These are phyloP conservation scores for Drosophila setifemur DNA, from an alignment of 1,140 invertebrate species.

Conservation along the genomic window DNA sequence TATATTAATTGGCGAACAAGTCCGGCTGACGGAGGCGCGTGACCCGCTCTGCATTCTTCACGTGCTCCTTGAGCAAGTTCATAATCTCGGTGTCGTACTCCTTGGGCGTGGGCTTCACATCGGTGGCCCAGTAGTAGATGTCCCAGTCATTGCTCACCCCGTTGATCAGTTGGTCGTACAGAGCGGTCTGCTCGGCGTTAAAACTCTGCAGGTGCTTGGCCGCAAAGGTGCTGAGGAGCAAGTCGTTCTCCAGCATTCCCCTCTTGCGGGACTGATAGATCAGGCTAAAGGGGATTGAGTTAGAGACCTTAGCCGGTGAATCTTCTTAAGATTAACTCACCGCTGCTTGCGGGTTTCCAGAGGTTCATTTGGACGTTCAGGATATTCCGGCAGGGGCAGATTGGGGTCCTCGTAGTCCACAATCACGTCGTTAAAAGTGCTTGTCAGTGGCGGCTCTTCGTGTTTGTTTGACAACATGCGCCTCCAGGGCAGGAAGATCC, in stretches of 20 bases:
- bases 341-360: conserved; percentile 64
- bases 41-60: conserved; percentile 89
- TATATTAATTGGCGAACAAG: conserved; percentile 34
- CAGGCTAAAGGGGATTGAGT: conserved; percentile 85
- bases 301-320: no score
- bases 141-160: conserved; percentile 98
- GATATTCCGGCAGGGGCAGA: conserved; percentile 74
- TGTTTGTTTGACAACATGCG: neutral
- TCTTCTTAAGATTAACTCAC: conserved; percentile 14
- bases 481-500: conserved; percentile 25
- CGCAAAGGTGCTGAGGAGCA: conserved; percentile 97
- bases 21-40: conserved; percentile 88
- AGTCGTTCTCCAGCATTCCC: conserved; percentile 98
- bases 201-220: conserved; percentile 91
- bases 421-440: conserved; percentile 54
- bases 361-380: conserved; percentile 59
- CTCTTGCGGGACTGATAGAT: conserved; percentile 98
- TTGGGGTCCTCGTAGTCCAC: conserved; percentile 76
- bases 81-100: conserved; percentile 96
- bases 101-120: conserved; percentile 89
- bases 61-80: conserved; percentile 92
- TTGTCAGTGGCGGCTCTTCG: conserved; percentile 5
- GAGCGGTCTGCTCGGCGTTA: conserved; percentile 87
- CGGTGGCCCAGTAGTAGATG: conserved; percentile 96
- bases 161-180: conserved; percentile 97